Evolutionary conservation across 2,797 vertebrate genomes (phyloP).

Genomic region (Danio tinwini): DNA sequence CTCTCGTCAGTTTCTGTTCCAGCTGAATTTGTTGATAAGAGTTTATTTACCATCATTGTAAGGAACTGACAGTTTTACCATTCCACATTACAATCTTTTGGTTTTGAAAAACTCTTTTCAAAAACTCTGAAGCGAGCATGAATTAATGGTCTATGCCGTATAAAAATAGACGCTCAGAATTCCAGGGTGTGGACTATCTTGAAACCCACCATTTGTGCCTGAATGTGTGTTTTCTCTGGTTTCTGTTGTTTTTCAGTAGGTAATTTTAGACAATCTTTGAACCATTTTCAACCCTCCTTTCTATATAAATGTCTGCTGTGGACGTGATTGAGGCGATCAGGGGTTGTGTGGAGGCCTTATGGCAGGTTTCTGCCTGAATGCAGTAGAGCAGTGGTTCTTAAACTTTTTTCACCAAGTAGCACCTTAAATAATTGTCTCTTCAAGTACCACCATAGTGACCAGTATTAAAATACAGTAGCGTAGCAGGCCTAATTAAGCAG

Average conservation of each 20-base stretch:
- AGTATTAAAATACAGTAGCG: too few relatives aligned
- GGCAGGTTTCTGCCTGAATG: slow-evolving; percentile 19
- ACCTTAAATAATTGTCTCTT: too few relatives aligned
- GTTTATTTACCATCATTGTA: slow-evolving; percentile 56
- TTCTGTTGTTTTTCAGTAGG: slow-evolving; percentile 1
- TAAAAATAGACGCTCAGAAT: background rate
- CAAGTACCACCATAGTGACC: too few relatives aligned
- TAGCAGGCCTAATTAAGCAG: too few relatives aligned
- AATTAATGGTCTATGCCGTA: slow-evolving; percentile 1
- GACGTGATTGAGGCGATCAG: background rate
- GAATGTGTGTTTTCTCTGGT: background rate
- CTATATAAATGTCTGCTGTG: background rate
- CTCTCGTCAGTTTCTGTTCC: slow-evolving; percentile 58
- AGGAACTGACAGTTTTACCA: background rate
- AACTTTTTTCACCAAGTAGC: too few relatives aligned
- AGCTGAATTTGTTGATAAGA: slow-evolving; percentile 57
- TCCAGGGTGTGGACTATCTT: slow-evolving; percentile 18
- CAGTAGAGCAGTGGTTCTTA: background rate
- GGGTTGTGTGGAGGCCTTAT: background rate
- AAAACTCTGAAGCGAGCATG: background rate
- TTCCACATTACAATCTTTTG: background rate
- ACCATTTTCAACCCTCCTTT: background rate
- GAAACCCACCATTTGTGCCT: slow-evolving; percentile 26
- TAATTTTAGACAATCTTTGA: background rate
- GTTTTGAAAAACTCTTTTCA: background rate